A percentile compares a stretch with the other conserved stretches of the same genome.
Evolutionary conservation across 2,113 vertebrate species (phyloP).

Genomic region (Triplophysa tibetana): DNA sequence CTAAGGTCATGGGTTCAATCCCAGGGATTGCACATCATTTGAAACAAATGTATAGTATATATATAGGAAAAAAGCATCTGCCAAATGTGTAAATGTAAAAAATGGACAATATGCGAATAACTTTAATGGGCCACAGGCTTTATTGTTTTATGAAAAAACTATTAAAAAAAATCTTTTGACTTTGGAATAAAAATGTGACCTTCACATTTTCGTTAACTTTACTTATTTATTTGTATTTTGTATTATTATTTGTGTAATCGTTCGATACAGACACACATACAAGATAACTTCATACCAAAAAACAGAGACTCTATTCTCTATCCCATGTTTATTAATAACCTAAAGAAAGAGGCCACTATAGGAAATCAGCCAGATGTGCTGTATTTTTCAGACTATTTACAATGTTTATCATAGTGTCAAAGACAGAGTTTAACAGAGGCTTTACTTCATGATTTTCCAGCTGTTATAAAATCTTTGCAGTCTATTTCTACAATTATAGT

Average conservation of each 20-base stretch:
- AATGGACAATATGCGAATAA: too few species aligned
- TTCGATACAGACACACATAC: background rate
- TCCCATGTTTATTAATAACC: conserved; percentile 47
- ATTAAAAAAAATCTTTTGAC: too few species aligned
- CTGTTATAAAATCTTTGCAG: background rate
- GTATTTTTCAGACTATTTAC: conserved; percentile 43
- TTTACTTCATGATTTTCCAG: conserved; percentile 3
- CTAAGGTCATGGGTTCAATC: too few species aligned
- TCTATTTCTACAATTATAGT: background rate
- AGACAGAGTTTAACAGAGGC: conserved; percentile 8
- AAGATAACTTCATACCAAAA: conserved; percentile 36
- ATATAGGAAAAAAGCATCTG: too few species aligned
- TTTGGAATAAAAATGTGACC: background rate
- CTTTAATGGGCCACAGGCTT: too few species aligned
- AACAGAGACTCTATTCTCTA: conserved; percentile 41
- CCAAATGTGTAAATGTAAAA: too few species aligned
- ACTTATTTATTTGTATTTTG: too few species aligned
- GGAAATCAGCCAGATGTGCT: conserved; percentile 40
- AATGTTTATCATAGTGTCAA: conserved; percentile 22
- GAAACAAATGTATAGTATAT: too few species aligned
- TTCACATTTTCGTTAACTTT: background rate
- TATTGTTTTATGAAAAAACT: too few species aligned
- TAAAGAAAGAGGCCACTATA: conserved; percentile 53
- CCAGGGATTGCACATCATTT: too few species aligned
- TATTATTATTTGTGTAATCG: background rate